Percentiles rank a stretch among this genome's conserved stretches.
Conservation (phyloP, 1,140 invertebrate genomes). For the Pogonognathellus flavescens region DNA sequence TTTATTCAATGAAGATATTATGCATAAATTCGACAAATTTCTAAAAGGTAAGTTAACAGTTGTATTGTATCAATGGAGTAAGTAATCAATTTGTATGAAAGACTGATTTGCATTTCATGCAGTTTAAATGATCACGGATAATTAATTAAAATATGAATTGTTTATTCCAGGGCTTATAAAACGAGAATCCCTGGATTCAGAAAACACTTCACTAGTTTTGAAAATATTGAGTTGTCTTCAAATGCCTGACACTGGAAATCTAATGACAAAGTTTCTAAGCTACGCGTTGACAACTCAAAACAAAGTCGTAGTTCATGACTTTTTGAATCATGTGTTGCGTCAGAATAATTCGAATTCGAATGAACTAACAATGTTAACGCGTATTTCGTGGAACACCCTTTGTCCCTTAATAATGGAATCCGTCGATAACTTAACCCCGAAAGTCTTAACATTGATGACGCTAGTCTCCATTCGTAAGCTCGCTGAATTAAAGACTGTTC, state of each 20-base stretch:
- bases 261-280: not conserved
- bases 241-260: not conserved
- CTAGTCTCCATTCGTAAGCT: slow-evolving; percentile 48
- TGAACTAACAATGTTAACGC: not conserved
- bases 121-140: no score
- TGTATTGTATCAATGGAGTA: no score
- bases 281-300: not conserved
- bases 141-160: no score
- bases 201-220: slow-evolving; percentile 21
- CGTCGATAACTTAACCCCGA: not conserved
- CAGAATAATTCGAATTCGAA: not conserved
- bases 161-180: slow-evolving; percentile 4
- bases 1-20: slow-evolving; percentile 49
- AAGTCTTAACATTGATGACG: slow-evolving; percentile 29
- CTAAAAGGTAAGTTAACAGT: slow-evolving; percentile 55
- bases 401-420: not conserved
- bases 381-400: slow-evolving; percentile 23
- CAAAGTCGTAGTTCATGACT: not conserved
- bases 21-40: slow-evolving; percentile 52
- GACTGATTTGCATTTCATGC: no score
- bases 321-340: not conserved
- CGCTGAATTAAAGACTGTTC: slow-evolving; percentile 27
- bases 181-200: not conserved
- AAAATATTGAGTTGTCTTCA: slow-evolving; percentile 22
- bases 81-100: no score